Evolutionary conservation across 2,888 invertebrate species (phyloP), one percentile per base, ranked within the genome.

Genomic region (Stenolophus ochropezus): DNA sequence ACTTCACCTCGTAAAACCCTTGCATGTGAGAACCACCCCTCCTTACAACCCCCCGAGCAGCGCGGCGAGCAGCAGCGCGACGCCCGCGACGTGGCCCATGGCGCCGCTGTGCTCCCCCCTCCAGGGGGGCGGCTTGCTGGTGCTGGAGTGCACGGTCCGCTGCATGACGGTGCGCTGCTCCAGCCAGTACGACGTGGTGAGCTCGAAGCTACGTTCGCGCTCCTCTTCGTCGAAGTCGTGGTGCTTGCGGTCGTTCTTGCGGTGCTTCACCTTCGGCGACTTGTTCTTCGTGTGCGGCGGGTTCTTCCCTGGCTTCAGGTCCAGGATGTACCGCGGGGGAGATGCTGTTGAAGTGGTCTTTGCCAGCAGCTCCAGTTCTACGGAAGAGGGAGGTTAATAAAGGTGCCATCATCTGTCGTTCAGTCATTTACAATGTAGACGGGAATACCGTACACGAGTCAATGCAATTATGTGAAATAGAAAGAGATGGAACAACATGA

Each of bases 311-410:
- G 88, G 87, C 83, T 89, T 89, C 14, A 88, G 86, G 82, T 89
- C 89, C 4, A 87, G 85, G 27, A 78, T 80, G 25, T 81, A 61
- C 74, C 86, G 86, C 78, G 87, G 87, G 2, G 89, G 89, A 0
- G 89, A 87, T 73, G 86, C 87, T 0, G 87, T 86, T 11, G 89
- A 89, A 81, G 88, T 89, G 4, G 89, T 87, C 84, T 90, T 89
- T 33, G 88, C 86, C 23, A 86, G 85, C 47, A 89, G 83, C 83
- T 88, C 88, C 74, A 89, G 84, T 82, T 90, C 89, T 89, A 85
- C 78, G 49, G 23, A 18, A 11, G 6, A 8, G 18, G 3, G 11
- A 3, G 23, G 23, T 61, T 61, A 42, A 2, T 42, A 11, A 42
- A 42, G 11, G 33, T 42, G n/a, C n/a, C n/a, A n/a, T n/a, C n/a